Percentiles rank a stretch among this genome's conserved stretches.
Evolutionary conservation across 1,140 invertebrate genomes (phyloP).

Genomic region (Drosophila simulans): DNA sequence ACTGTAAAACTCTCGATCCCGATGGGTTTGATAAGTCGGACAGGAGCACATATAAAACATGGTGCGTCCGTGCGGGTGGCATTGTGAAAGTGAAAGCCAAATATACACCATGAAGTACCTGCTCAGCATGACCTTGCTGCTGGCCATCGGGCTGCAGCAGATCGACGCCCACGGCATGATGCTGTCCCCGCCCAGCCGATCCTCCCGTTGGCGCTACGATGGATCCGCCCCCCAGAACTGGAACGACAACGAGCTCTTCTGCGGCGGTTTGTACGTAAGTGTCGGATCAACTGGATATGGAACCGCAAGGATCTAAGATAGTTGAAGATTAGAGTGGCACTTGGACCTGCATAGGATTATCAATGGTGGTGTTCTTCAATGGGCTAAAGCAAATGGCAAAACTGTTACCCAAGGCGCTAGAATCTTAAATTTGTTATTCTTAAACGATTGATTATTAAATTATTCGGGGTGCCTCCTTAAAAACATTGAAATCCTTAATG

Average conservation of each 20-base stretch:
- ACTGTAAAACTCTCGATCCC: slow-evolving; percentile 67
- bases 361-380: too few relatives aligned
- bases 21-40: slow-evolving; percentile 31
- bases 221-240: slow-evolving; percentile 86
- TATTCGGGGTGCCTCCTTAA: too few relatives aligned
- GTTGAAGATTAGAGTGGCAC: background rate
- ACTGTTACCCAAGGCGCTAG: too few relatives aligned
- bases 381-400: too few relatives aligned
- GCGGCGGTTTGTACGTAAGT: slow-evolving; percentile 87
- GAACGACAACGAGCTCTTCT: slow-evolving; percentile 88
- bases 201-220: slow-evolving; percentile 88
- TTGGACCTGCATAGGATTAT: too few relatives aligned
- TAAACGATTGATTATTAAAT: too few relatives aligned
- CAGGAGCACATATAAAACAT: slow-evolving; percentile 56
- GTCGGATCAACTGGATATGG: too few relatives aligned
- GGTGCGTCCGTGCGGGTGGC: background rate
- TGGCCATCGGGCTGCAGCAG: slow-evolving; percentile 65
- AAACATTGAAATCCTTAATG: too few relatives aligned
- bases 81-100: slow-evolving; percentile 73
- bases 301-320: background rate
- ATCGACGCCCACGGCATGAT: slow-evolving; percentile 88
- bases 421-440: too few relatives aligned
- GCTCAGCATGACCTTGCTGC: slow-evolving; percentile 56
- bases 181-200: slow-evolving; percentile 88
- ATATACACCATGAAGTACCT: slow-evolving; percentile 61